These are phyloP conservation scores for Eptatretus burgeri DNA, from an alignment of 2,113 vertebrate genomes.

Conservation along the genomic window DNA sequence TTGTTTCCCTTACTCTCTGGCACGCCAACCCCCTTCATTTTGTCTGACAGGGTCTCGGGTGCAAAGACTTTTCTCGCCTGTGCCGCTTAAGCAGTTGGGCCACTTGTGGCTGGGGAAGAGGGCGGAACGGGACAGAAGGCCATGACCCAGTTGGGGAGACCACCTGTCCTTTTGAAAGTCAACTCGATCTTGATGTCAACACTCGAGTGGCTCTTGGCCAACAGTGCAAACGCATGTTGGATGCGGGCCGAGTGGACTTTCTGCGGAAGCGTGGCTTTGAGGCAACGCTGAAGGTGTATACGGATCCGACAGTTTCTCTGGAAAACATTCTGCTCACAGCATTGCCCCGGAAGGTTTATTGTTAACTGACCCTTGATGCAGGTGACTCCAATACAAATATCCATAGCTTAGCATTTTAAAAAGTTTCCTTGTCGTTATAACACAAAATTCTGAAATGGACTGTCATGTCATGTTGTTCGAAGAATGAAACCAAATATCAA, in stretches of 20 bases:
- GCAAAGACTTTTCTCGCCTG: constrained; percentile 42
- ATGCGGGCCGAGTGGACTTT: constrained; percentile 40
- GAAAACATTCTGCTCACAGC: constrained; percentile 78
- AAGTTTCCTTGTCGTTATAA: no score
- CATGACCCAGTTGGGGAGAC: constrained; percentile 17
- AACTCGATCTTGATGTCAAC: not conserved
- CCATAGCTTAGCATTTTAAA: no score
- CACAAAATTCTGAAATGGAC: no score
- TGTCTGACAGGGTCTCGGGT: constrained; percentile 25
- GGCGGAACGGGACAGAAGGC: constrained; percentile 12
- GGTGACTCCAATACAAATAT: no score
- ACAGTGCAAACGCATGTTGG: constrained; percentile 55
- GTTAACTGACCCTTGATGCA: not conserved
- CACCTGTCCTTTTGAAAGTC: constrained; percentile 11
- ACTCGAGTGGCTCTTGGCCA: constrained; percentile 17
- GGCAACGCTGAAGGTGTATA: constrained; percentile 28
- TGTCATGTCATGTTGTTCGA: no score
- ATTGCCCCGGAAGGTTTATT: constrained; percentile 15
- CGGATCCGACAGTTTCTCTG: constrained; percentile 29
- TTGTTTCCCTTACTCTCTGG: no score
- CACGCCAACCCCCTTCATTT: not conserved
- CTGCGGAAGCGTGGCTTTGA: constrained; percentile 29
- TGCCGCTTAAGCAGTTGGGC: constrained; percentile 93
- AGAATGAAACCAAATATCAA: no score
- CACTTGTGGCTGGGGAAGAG: constrained; percentile 41